Evolutionary conservation across 2,797 vertebrate species (phyloP), one percentile per base, ranked within the genome.

Genomic region (Chelmon rostratus): DNA sequence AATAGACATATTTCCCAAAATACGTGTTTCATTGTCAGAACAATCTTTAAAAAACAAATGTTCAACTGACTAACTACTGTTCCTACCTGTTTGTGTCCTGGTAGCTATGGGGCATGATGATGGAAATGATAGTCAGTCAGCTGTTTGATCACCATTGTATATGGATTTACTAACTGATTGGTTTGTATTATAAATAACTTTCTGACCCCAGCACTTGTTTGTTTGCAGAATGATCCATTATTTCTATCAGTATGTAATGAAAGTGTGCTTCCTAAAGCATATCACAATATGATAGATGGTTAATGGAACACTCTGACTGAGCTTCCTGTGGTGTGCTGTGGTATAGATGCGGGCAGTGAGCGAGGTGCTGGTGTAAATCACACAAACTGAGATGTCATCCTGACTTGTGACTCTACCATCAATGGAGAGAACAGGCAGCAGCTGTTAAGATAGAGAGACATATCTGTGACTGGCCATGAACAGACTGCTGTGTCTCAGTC

Each of bases 321-420:
- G n/a, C n/a, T n/a, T n/a, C n/a, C n/a, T n/a, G n/a, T n/a, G n/a
- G n/a, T n/a, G n/a, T n/a, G n/a, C n/a, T n/a, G n/a, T n/a, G n/a
- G n/a, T n/a, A n/a, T n/a, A n/a, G n/a, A n/a, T n/a, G n/a, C n/a
- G n/a, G n/a, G n/a, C n/a, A n/a, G n/a, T 21, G 75, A 47, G 11
- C 12, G 6, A 18, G 19, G 10, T 19, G 50, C 49, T 46, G 37
- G 11, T 56, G 38, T 33, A 49, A 49, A 64, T 64, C 67, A 78
- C 8, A 23, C 35, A 57, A 40, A 57, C 53, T 68, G 56, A 73
- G 42, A 63, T 58, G 58, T 78, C 68, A 64, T 12, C 56, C 35
- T 68, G 74, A 68, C 59, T 49, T 50, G 37, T 59, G 31, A 19
- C 38, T 57, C 31, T 33, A 25, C 49, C 13, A 16, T 50, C 16